Conservation (phyloP, 2,888 invertebrate genomes). For the Ornithoptera alexandrae region DNA sequence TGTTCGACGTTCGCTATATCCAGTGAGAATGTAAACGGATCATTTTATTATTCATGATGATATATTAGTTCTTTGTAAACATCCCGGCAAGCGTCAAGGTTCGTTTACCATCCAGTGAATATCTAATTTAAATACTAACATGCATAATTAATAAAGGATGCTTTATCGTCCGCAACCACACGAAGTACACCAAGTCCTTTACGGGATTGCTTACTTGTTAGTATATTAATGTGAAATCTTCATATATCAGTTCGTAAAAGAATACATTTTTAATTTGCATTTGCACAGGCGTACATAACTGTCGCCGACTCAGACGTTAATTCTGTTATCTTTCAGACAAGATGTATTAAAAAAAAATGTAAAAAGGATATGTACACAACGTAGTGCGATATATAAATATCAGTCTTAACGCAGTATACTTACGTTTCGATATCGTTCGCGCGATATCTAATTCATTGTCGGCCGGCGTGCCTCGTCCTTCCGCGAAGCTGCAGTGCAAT, state of each 20-base stretch:
- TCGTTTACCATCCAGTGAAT: too few species aligned
- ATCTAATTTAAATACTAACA: too few species aligned
- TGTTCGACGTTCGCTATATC: too few species aligned
- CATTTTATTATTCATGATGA: too few species aligned
- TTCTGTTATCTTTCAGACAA: not conserved
- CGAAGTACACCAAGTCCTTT: not conserved
- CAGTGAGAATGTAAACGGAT: too few species aligned
- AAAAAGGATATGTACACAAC: constrained; percentile 6
- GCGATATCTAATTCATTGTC: constrained; percentile 77
- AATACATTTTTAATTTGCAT: constrained; percentile 5
- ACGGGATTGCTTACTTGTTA: not conserved
- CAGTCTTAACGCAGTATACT: constrained; percentile 41
- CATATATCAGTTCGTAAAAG: not conserved
- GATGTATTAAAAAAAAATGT: not conserved
- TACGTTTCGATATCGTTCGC: constrained; percentile 77
- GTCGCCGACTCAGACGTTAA: not conserved
- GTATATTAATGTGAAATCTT: not conserved
- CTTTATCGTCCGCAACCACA: too few species aligned
- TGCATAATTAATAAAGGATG: too few species aligned
- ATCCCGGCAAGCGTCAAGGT: too few species aligned
- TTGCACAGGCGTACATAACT: not conserved
- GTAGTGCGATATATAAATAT: constrained; percentile 9
- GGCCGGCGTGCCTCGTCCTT: constrained; percentile 55
- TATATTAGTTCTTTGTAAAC: too few species aligned
- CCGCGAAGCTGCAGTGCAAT: constrained; percentile 37